Evolutionary conservation across 2,888 invertebrate genomes (phyloP).

Genomic region (Calameuta filiformis): DNA sequence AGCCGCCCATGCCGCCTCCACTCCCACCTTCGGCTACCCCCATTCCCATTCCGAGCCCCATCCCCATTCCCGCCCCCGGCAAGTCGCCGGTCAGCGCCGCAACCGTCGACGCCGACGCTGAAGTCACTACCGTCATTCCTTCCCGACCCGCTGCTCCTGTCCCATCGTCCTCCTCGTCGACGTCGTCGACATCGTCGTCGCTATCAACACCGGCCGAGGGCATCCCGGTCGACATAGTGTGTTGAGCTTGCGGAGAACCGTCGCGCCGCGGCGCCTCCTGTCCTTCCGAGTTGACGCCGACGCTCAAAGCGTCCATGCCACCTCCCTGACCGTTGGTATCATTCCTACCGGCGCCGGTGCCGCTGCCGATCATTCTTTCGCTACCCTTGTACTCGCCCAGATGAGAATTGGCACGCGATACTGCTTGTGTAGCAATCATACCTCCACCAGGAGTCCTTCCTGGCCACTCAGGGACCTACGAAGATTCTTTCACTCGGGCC

Average conservation of each 20-base stretch:
- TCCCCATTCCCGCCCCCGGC: slow-evolving; percentile 37
- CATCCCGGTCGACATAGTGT: slow-evolving; percentile 37
- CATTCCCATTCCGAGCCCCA: slow-evolving; percentile 29
- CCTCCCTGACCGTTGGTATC: slow-evolving; percentile 66
- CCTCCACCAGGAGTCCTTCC: background rate
- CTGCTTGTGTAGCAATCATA: slow-evolving; percentile 53
- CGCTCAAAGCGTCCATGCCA: slow-evolving; percentile 67
- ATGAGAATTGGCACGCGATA: slow-evolving; percentile 49
- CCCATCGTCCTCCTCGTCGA: slow-evolving; percentile 42
- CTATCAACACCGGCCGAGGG: slow-evolving; percentile 38
- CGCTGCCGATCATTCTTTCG: slow-evolving; percentile 54
- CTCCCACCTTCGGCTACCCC: slow-evolving; percentile 44
- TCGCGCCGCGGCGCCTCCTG: slow-evolving; percentile 66
- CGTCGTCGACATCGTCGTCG: slow-evolving; percentile 36
- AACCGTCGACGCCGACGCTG: slow-evolving; percentile 46
- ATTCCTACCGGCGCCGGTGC: slow-evolving; percentile 64
- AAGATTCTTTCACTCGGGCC: too few species aligned
- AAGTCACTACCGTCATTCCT: slow-evolving; percentile 30
- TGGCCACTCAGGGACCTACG: too few species aligned
- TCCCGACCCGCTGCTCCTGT: slow-evolving; percentile 32
- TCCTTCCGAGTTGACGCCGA: slow-evolving; percentile 65
- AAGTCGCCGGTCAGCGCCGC: slow-evolving; percentile 46
- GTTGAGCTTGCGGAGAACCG: slow-evolving; percentile 55
- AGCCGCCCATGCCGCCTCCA: slow-evolving; percentile 68
- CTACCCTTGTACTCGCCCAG: slow-evolving; percentile 46